Conservation (phyloP, 1,140 invertebrate species). For the Tetramorium simillimum region DNA sequence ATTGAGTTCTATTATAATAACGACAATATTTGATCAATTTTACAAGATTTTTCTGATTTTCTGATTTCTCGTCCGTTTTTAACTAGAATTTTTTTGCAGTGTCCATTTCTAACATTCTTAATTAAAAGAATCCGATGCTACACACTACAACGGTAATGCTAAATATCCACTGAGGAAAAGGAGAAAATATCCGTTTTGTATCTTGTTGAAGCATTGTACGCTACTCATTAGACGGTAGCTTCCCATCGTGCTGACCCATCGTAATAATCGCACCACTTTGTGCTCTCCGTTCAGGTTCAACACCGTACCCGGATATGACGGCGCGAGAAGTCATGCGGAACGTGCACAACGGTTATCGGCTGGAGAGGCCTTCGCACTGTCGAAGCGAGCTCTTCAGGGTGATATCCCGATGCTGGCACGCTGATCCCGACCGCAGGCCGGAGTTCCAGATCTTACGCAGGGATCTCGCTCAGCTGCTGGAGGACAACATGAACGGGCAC, state of each 20-base stretch:
- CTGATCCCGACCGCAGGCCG: conserved; percentile 90
- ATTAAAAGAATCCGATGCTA: not conserved
- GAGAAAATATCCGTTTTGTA: conserved; percentile 27
- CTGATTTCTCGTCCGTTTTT: no score
- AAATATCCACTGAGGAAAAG: not conserved
- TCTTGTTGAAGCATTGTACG: conserved; percentile 10
- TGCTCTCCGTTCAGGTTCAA: conserved; percentile 87
- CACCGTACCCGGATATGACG: conserved; percentile 92
- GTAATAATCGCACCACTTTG: conserved; percentile 29
- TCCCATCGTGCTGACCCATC: conserved; percentile 3
- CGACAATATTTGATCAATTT: no score
- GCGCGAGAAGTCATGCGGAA: conserved; percentile 91
- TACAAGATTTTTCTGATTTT: no score
- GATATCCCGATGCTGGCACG: conserved; percentile 91
- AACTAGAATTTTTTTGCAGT: no score
- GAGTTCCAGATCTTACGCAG: conserved; percentile 89
- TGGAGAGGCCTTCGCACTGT: conserved; percentile 92
- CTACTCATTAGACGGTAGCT: not conserved
- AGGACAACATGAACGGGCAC: conserved; percentile 90
- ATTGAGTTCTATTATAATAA: no score
- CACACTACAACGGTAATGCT: not conserved
- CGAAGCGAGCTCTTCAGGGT: conserved; percentile 91
- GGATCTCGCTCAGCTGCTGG: conserved; percentile 89
- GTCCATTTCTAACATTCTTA: not conserved
- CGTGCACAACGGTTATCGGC: conserved; percentile 90